These are phyloP conservation scores for Dipodomys merriami DNA, from an alignment of 2,113 vertebrate genomes.

Conservation along the genomic window DNA sequence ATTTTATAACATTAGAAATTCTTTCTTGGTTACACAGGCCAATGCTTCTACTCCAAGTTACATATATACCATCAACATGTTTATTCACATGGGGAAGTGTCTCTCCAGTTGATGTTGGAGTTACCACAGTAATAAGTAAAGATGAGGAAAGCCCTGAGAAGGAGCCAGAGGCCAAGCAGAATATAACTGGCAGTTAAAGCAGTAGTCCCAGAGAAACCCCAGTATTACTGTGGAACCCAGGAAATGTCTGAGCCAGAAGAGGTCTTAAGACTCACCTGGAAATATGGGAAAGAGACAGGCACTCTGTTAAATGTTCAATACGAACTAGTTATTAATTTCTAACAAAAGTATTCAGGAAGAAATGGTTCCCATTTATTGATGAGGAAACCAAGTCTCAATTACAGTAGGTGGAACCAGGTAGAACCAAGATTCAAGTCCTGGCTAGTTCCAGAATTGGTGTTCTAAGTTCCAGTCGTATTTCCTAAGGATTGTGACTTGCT, in stretches of 20 bases:
- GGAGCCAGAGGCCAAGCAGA: not conserved
- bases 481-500: not conserved
- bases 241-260: not conserved
- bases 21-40: conserved; percentile 43
- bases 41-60: conserved; percentile 40
- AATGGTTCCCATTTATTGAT: not conserved
- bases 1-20: conserved; percentile 45
- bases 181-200: not conserved
- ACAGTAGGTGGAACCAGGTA: not conserved
- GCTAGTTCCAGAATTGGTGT: not conserved
- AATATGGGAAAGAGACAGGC: not conserved
- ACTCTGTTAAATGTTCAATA: not conserved
- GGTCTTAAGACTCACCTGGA: not conserved
- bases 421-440: not conserved
- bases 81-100: conserved; percentile 39
- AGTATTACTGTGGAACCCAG: not conserved
- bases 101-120: not conserved
- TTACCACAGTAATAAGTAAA: conserved; percentile 49
- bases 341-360: not conserved
- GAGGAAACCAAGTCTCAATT: not conserved
- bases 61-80: not conserved
- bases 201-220: not conserved
- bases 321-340: not conserved
- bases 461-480: not conserved
- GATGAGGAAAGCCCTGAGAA: conserved; percentile 39